Evolutionary conservation across 2,113 vertebrate genomes (phyloP), one percentile per base, ranked within the genome.

Genomic region (Balaeniceps rex): DNA sequence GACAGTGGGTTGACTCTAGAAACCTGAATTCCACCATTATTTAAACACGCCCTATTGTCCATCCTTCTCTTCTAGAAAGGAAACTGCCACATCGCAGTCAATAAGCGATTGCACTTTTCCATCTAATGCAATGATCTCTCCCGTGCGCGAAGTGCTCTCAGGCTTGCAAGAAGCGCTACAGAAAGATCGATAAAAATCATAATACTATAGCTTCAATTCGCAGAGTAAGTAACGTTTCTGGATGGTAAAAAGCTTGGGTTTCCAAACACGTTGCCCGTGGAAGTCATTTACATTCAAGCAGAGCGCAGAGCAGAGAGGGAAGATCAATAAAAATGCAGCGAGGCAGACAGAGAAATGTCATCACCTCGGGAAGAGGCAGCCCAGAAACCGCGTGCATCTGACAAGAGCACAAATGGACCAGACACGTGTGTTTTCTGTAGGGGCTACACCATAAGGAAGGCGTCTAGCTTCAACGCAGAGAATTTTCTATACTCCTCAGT

Each of bases 401-500:
- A 29, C 42, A 9, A 2, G 24, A 61, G 76, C 4, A 21, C n/a
- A 5, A 77, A 90, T 1, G 47, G 74, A 81, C 15, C 3, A 1
- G 38, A 6, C 11, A 7, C 0, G 3, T 4, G 61, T 4, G n/a
- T 22, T 33, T 80, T 58, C 78, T 4, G 3, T 1, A 21, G 21
- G 47, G 40, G 38, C 36, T 52, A 7, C 9, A 1, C 14, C 22
- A 0, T 0, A 9, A n/a, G 18, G 47, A n/a, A 65, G 10, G 60
- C 38, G 14, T 7, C 2, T 2, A 17, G 46, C 12, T 31, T 14
- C 22, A 7, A 19, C 4, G 16, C 14, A 8, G 36, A 46, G 33
- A 16, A 13, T 15, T 34, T 63, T 23, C 14, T 5, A 0, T 0
- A 7, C 1, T 47, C 25, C 68, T 28, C 2, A 4, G 38, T 2